phyloP scores from a whole-genome alignment of 1,140 invertebrate species.

The Bombus polaris region DNA sequence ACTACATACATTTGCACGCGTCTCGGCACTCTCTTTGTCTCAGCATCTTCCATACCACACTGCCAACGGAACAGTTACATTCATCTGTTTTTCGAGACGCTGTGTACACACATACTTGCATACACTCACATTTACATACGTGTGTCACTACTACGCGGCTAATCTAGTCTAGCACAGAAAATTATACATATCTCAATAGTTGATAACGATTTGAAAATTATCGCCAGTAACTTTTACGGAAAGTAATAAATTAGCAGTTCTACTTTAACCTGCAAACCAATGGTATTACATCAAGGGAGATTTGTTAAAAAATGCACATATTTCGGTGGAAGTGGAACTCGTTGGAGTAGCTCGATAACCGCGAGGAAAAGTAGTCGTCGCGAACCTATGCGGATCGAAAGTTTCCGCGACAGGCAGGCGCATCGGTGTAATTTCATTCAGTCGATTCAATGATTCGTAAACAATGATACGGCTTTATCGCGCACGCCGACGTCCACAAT shows the following conservation, averaged over 20 bases:
- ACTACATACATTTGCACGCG: no score
- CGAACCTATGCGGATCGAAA: slow-evolving; percentile 28
- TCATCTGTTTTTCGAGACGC: no score
- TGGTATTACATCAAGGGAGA: neutral
- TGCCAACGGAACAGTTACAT: no score
- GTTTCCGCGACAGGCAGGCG: slow-evolving; percentile 42
- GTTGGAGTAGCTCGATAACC: neutral
- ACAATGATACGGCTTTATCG: slow-evolving; percentile 76
- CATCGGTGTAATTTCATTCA: slow-evolving; percentile 68
- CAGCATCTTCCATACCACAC: no score
- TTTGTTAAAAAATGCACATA: neutral
- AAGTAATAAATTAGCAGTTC: no score
- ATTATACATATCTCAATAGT: no score
- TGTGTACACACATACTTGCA: no score
- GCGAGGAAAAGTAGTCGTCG: neutral
- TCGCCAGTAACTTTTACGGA: no score
- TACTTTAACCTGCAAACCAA: no score
- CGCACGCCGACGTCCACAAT: slow-evolving; percentile 39
- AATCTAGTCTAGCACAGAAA: no score
- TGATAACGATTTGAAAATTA: neutral
- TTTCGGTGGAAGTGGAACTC: neutral
- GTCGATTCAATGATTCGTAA: slow-evolving; percentile 77
- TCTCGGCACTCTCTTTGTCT: fast-evolving
- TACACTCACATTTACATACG: no score
- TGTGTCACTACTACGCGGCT: no score